Evolutionary conservation across 1,140 invertebrate species (phyloP), one percentile per base, ranked within the genome.

Genomic region (Orchestia grillus): DNA sequence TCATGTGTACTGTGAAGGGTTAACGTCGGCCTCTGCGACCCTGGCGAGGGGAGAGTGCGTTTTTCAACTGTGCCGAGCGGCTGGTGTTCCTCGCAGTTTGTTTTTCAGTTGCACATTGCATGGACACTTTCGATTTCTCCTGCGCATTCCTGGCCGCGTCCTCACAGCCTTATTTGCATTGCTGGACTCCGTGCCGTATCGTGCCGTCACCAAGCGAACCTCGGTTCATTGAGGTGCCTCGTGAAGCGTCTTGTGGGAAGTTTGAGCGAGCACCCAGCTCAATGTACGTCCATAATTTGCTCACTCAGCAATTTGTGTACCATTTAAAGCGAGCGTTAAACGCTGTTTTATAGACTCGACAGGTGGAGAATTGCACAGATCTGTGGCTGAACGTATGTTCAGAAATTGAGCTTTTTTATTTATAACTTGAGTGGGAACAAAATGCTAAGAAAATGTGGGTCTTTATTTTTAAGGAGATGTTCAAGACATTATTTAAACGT

Each of bases 111-210:
- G 62, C 62, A 1, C 62, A 28, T 36, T 77, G n/a, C n/a, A n/a
- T n/a, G n/a, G 62, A 43, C 28, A 90, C 88, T 90, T 90, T 90
- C 88, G 88, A 90, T 90, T 90, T 90, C 88, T 90, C 43, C 15
- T 42, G 88, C 8, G 42, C 41, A 44, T 90, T 90, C 6, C 43
- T 41, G 88, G 88, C 41, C 88, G 36, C 42, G 88, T 90, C 88
- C 88, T 90, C 23, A 41, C 15, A 6, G 88, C 88, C 43, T 90
- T 44, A 90, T 90, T 90, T 90, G 88, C 88, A 42, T 90, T 90
- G 88, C 88, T 42, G 88, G n/a, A 36, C 88, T 90, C 41, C 16
- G 88, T 41, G 3, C 88, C 16, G 41, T 41, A 36, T 44, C 88
- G 42, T 42, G 62, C 36, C 62, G 62, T 28, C 62, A 77, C 11